Conservation (phyloP, 2,113 vertebrate genomes). For the Podiceps cristatus region DNA sequence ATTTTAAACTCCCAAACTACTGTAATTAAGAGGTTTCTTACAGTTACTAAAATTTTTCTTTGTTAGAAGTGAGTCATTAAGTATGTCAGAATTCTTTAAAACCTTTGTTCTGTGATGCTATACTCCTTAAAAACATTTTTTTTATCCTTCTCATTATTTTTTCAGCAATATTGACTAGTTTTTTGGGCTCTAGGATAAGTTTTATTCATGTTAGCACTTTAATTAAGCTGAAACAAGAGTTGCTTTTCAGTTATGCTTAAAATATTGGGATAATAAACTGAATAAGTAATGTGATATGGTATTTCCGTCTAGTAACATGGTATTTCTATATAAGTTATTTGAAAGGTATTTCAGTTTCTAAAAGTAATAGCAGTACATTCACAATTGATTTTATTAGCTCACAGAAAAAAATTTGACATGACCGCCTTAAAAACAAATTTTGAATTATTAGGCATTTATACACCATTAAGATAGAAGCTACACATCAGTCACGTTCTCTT, state of each 20-base stretch:
- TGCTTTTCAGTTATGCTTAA: background rate
- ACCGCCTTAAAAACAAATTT: background rate
- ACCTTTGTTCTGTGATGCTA: background rate
- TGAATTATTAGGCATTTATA: background rate
- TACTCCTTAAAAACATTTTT: background rate
- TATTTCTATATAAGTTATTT: background rate
- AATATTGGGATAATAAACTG: background rate
- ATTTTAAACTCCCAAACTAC: background rate
- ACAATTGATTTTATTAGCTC: background rate
- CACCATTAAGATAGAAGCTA: background rate
- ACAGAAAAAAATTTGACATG: background rate
- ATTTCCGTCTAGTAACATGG: background rate
- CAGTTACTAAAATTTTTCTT: background rate
- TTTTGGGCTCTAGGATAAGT: background rate
- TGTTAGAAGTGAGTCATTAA: background rate
- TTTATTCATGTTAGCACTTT: background rate
- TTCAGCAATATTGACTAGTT: background rate
- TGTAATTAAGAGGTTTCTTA: background rate
- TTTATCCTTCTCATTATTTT: background rate
- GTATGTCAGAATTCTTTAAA: background rate
- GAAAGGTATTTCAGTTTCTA: background rate
- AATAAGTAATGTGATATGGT: background rate
- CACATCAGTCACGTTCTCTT: background rate
- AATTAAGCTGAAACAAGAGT: background rate
- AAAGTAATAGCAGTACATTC: background rate